Evolutionary conservation across 2,888 invertebrate genomes (phyloP).

Genomic region (Lycaena phlaeas): DNA sequence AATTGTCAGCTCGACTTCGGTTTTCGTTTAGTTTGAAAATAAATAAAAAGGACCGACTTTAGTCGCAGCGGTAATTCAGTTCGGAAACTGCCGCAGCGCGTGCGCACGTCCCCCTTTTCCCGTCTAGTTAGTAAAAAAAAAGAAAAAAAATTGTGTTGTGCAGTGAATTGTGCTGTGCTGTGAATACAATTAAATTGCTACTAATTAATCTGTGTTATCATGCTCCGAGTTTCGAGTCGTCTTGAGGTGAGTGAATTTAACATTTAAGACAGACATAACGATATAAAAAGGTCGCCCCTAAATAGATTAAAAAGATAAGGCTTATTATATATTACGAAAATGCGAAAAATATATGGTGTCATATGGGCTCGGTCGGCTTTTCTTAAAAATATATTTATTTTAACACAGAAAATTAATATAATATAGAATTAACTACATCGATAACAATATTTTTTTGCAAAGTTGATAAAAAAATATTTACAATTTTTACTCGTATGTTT

Average conservation of each 20-base stretch:
- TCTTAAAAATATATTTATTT: not conserved
- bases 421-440: no score
- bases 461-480: no score
- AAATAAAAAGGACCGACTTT: conserved; percentile 41
- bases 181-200: conserved; percentile 14
- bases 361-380: no score
- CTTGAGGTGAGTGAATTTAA: not conserved
- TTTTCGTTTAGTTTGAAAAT: conserved; percentile 57
- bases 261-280: not conserved
- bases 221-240: not conserved
- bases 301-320: not conserved
- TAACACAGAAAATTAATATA: not conserved
- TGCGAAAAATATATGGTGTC: no score
- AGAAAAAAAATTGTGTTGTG: conserved; percentile 12
- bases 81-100: conserved; percentile 53
- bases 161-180: conserved; percentile 15
- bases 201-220: not conserved
- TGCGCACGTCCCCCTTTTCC: conserved; percentile 44
- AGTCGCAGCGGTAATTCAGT: conserved; percentile 55
- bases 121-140: conserved; percentile 16
- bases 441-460: no score
- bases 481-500: no score
- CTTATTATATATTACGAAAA: not conserved
- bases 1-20: conserved; percentile 20
- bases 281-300: not conserved